Evolutionary conservation across 1,140 invertebrate genomes (phyloP), one percentile per base, ranked within the genome.

Genomic region (Brachionus koreanus): DNA sequence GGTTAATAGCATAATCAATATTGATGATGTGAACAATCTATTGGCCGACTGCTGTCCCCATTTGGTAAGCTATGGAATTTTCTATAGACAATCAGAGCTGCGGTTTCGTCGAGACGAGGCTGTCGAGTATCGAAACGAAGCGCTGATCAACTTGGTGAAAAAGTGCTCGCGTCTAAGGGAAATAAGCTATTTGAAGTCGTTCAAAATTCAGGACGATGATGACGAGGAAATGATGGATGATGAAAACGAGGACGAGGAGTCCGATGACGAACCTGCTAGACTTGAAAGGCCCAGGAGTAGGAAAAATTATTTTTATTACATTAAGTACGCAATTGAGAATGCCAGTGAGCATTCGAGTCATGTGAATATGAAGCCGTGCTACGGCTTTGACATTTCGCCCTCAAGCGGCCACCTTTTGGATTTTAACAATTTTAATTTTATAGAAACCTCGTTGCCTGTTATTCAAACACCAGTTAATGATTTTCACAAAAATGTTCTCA

Each of bases 121-220:
- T 3, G 49, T 13, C 6, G 37, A 42, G 49, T 79, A 19, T 33
- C 33, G 33, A 25, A 79, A 79, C 29, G 19, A 61, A 10, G 76
- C 76, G 6, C 25, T 79, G 35, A 43, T 65, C 13, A 57, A 63
- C 1, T 29, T 79, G 23, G 12, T 79, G 19, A 65, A 42, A 13
- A 61, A 19, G n/a, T 79, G 76, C 39, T 13, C 23, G 23, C 9
- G 13, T 23, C 39, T 79, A 25, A 37, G 10, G 16, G 76, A 79
- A 25, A 79, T 79, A 35, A 79, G 76, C 37, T 79, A 79, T 35
- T 61, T 79, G 76, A 79, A 79, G 16, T 61, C 76, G 49, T 79
- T 79, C 33, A 79, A 79, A 61, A 43, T 79, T 4, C 76, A 79
- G 57, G 76, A 79, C 12, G 76, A 79, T 13, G 76, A 79, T 25